Evolutionary conservation across 1,140 invertebrate genomes (phyloP), one percentile per base, ranked within the genome.

Genomic region (Drosophila miranda): DNA sequence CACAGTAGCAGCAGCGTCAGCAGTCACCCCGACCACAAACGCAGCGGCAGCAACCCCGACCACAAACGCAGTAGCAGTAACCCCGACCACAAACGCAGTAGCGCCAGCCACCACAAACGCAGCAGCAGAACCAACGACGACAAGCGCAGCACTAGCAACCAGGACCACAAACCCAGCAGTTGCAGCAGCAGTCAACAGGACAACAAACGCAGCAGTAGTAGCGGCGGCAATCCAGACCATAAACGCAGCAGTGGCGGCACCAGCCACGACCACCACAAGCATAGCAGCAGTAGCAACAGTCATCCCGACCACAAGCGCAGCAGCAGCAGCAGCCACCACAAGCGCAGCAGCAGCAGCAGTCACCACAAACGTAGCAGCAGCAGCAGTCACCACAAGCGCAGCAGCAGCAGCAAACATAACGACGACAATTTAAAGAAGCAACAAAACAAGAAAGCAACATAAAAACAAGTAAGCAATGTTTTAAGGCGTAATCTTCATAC

Each of bases 401-500:
- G 14, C 34, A 38, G 34, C 9, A 38, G 34, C 34, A 38, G 11
- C 34, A 38, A 11, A 38, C 11, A 38, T 11, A 38, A 11, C 34
- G 34, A 38, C 11, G 34, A 38, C 11, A 38, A 38, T 38, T 38
- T 13, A 38, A 38, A 38, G 34, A 38, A 38, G 34, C 38, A 43
- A 55, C 41, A 19, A 64, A 66, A 16, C 6, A 50, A 70, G 49
- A 30, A 68, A 44, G 46, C 14, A 38, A 45, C 42, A 67, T 41
- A 49, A 44, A 61, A 67, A 13, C 60, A 46, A 53, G 34, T 48
- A 68, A 68, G 63, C 66, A 56, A 38, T 55, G 50, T 68, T 68
- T 38, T 68, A 68, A 56, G 66, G 66, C 66, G 62, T 68, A 68
- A 67, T 14, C 46, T 55, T 42, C 43, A 68, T 68, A 68, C 64